Conservation (phyloP, 2,797 vertebrate species). For the Salmo trutta region DNA sequence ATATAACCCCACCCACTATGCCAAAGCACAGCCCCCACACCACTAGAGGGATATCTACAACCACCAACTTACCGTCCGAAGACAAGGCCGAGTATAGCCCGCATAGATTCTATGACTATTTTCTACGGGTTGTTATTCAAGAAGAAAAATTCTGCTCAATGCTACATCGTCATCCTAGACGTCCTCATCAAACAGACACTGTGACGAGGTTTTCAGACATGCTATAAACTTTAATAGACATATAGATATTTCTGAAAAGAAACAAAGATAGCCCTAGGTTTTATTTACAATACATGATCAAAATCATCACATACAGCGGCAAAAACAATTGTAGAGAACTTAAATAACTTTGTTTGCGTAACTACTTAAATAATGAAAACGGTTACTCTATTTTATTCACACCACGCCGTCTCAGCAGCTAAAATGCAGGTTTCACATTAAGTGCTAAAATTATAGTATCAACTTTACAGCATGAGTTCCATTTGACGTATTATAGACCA, state of each 20-base stretch:
- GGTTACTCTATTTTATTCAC: constrained; percentile 81
- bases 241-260: constrained; percentile 82
- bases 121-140: not conserved
- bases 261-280: constrained; percentile 80
- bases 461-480: constrained; percentile 79
- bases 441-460: constrained; percentile 81
- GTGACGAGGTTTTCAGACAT: constrained; percentile 70
- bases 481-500: constrained; percentile 64
- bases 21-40: too few relatives aligned
- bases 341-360: constrained; percentile 83
- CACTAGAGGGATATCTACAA: too few relatives aligned
- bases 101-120: not conserved
- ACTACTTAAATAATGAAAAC: constrained; percentile 85
- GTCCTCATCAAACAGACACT: constrained; percentile 19
- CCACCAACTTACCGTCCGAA: too few relatives aligned
- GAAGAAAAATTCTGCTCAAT: not conserved
- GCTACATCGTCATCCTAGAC: not conserved
- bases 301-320: constrained; percentile 77
- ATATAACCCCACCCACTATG: too few relatives aligned
- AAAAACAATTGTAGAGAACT: constrained; percentile 80
- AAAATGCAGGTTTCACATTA: constrained; percentile 87
- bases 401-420: constrained; percentile 81
- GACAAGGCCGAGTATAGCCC: too few relatives aligned
- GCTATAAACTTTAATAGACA: constrained; percentile 86
- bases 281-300: constrained; percentile 86